Base-by-base conservation (phyloP, 2,113 vertebrate species). In the Corydoras sp. region DNA sequence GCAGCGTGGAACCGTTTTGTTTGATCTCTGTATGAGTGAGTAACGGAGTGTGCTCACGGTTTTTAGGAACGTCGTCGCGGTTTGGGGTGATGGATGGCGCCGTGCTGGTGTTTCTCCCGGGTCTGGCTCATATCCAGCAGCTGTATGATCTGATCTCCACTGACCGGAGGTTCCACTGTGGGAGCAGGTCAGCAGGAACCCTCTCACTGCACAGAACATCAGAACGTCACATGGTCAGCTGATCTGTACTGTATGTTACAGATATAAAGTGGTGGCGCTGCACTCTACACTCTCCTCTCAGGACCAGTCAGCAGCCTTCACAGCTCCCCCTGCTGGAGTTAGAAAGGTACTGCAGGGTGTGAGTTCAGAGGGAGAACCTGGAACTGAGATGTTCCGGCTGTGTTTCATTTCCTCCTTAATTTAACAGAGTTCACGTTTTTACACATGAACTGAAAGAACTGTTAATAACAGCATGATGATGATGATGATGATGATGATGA, bases 121-220 rank as follows among this genome's bases (percentile, higher is more conserved):
- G 95, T 50, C 89, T 99, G 75, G 94, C 97, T 74, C 93, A 99
- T 80, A 99, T 99, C 78, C 95, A 98, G 58, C 95, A 98, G 81
- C 83, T 98, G 1, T 89, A 90, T 55, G 96, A 98, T 78, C 88
- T 97, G 53, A 84, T 99, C 31, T 90, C 88, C 72, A 87, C 89
- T 51, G 96, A 99, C 81, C 92, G 92, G 86, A 91, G 93, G 78
- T 98, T 99, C 85, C 88, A 87, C 74, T 86, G 89, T 81, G 89
- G 85, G 82, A 86, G 91, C 77, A 92, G 94, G 95, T 93, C 85
- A 85, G 10, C 0, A n/a, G 29, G 2, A 13, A 68, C 55, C 14
- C 51, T 53, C 3, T 11, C 51, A 3, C 10, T 53, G 51, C 9
- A 4, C 51, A 53, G 3, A 50, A 9, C 10, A 9, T 35, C 32